Evolutionary conservation across 1,140 invertebrate species (phyloP), one percentile per base, ranked within the genome.

Genomic region (Heliconius hewitsoni): DNA sequence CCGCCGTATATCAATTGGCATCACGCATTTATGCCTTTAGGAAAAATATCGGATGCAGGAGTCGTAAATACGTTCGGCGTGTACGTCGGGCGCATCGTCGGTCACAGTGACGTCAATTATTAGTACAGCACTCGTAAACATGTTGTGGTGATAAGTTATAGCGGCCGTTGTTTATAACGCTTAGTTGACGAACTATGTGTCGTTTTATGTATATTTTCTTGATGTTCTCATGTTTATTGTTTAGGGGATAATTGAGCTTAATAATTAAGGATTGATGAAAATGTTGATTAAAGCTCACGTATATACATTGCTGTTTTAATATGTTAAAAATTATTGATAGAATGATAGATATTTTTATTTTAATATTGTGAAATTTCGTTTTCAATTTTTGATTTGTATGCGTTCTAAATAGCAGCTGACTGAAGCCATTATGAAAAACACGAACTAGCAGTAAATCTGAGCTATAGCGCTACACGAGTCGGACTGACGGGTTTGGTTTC

Each of bases 11-110:
- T 92, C 89, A 90, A 87, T 92, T 88, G 78, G 83, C 86, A 87
- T 87, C 88, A 91, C 86, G 81, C 86, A 87, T 89, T 90, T 89
- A 87, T 90, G 89, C 86, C 89, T 91, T 87, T 81, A 84, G 84
- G 88, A 90, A 89, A 91, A 91, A 90, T 92, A 92, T 90, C 82
- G 85, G 87, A 90, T 88, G 86, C 86, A 90, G 70, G 76, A 52
- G 52, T 76, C 87, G 80, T 92, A 91, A 92, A 91, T 87, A 91
- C 73, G 70, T 79, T 84, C 78, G 84, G 83, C 85, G 81, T 82
- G 82, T 76, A 86, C 85, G 90, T 82, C 81, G 83, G 87, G 86
- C 81, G 82, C 87, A 85, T 82, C 80, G 77, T 86, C 85, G 70
- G 81, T 85, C 79, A 79, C 77, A 82, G 85, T 88, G 88, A 88